Evolutionary conservation across 1,140 invertebrate species (phyloP).

Genomic region (Whitmania pigra): DNA sequence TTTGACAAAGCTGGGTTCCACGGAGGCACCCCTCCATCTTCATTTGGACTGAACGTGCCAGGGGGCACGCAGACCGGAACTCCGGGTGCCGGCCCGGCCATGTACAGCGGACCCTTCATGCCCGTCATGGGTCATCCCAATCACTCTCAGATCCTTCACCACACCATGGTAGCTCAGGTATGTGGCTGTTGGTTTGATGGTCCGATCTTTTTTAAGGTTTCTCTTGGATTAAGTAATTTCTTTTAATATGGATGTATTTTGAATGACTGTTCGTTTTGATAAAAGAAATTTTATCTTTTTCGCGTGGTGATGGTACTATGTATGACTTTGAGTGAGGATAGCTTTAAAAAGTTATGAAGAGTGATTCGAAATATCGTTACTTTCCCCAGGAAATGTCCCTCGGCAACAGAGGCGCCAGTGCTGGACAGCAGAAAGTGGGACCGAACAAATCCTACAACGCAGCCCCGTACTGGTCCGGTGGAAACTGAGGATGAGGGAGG

Average conservation of each 20-base stretch:
- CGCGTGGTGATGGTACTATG: too few species aligned
- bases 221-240: neutral
- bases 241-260: conserved; percentile 3
- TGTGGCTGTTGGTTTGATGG: neutral
- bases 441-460: conserved; percentile 5
- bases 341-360: too few species aligned
- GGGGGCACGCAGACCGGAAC: conserved; percentile 46
- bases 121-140: conserved; percentile 12
- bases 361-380: neutral
- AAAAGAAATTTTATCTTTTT: too few species aligned
- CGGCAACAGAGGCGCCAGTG: neutral
- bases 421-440: neutral
- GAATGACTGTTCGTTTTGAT: too few species aligned
- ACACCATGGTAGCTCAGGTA: conserved; percentile 17
- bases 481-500: neutral
- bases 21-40: conserved; percentile 59
- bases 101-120: conserved; percentile 13
- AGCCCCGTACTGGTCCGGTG: neutral
- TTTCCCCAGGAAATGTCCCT: too few species aligned
- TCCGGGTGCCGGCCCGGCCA: conserved; percentile 3
- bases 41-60: conserved; percentile 50
- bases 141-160: conserved; percentile 16
- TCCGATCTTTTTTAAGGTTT: too few species aligned
- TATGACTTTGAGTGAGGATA: too few species aligned
- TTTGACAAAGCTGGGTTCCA: conserved; percentile 73